Percentiles rank a stretch among this genome's conserved stretches.
Conservation (phyloP, 2,888 invertebrate genomes). For the Torymus aiolomorphi region DNA sequence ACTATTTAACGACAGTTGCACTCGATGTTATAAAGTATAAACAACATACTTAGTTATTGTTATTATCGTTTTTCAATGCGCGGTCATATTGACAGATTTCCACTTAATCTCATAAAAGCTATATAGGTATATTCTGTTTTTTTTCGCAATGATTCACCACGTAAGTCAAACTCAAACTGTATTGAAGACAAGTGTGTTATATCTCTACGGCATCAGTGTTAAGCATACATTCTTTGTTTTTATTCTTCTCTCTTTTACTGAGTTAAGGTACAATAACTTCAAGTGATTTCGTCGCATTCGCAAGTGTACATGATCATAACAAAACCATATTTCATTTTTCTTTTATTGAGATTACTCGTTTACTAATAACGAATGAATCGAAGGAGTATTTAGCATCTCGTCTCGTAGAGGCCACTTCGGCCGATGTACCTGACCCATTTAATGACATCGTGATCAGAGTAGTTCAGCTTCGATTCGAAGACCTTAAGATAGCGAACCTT, state of each 20-base stretch:
- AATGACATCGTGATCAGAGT: conserved; percentile 99
- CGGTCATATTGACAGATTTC: conserved; percentile 18
- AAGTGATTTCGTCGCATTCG: conserved; percentile 42
- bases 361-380: conserved; percentile 53
- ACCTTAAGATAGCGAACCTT: conserved; percentile 99
- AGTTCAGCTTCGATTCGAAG: conserved; percentile 99
- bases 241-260: conserved; percentile 12
- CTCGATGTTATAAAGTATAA: conserved; percentile 36
- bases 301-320: conserved; percentile 54
- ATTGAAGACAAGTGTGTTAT: conserved; percentile 44
- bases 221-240: conserved; percentile 46
- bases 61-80: conserved; percentile 30
- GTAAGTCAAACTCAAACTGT: conserved; percentile 30
- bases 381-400: conserved; percentile 86
- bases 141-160: conserved; percentile 34
- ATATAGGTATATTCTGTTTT: conserved; percentile 6
- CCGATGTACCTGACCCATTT: conserved; percentile 99
- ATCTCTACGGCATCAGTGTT: conserved; percentile 53
- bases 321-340: conserved; percentile 50
- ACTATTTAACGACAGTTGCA: conserved; percentile 9
- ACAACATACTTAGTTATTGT: conserved; percentile 29
- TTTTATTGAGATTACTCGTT: conserved; percentile 56
- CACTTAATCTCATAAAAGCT: conserved; percentile 44
- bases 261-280: conserved; percentile 45
- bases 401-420: conserved; percentile 98